phyloP scores from a whole-genome alignment of 2,888 invertebrate genomes.

The Acanthosepion pharaonis region DNA sequence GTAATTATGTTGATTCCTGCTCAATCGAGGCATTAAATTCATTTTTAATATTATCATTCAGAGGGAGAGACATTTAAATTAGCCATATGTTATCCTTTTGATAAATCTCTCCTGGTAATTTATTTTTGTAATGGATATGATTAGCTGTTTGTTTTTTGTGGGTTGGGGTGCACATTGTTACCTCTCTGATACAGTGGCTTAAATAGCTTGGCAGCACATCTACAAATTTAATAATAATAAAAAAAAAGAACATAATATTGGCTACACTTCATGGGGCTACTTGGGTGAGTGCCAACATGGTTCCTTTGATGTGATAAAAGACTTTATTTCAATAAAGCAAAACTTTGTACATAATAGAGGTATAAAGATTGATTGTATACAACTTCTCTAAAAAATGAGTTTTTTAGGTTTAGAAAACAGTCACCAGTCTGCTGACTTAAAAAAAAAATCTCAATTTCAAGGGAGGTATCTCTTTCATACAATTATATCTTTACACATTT shows the following conservation, averaged over 20 bases:
- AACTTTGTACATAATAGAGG: neutral
- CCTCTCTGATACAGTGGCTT: neutral
- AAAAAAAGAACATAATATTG: neutral
- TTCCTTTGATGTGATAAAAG: conserved; percentile 16
- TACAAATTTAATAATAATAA: neutral
- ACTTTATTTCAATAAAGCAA: conserved; percentile 15
- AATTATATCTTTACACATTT: neutral
- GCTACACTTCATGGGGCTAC: conserved; percentile 6
- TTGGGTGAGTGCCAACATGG: neutral
- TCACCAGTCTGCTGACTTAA: neutral
- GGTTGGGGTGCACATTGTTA: neutral
- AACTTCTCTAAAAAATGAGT: too few species aligned
- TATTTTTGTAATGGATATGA: neutral
- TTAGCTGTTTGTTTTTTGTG: neutral
- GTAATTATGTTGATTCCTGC: too few species aligned
- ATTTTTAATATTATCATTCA: neutral
- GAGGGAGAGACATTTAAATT: neutral
- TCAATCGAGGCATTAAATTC: neutral
- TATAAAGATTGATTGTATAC: neutral
- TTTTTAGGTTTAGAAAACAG: too few species aligned
- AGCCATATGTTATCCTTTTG: neutral
- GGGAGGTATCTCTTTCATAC: neutral
- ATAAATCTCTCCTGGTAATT: neutral
- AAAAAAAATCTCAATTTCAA: neutral
- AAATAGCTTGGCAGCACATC: neutral